phyloP scores from a whole-genome alignment of 2,888 invertebrate genomes.

The Trypoxylon attenuatum region DNA sequence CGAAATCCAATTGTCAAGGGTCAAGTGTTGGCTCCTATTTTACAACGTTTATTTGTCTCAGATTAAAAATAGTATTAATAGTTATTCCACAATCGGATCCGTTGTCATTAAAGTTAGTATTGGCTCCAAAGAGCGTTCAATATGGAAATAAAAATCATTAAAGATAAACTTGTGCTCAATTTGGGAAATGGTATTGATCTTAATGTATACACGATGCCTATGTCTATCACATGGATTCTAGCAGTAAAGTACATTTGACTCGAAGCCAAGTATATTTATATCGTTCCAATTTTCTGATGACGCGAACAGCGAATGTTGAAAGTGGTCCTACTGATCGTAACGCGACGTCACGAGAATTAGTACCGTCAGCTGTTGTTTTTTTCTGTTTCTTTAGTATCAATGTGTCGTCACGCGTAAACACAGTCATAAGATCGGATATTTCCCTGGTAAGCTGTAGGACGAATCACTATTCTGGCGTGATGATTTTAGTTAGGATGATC shows the following conservation, averaged over 20 bases:
- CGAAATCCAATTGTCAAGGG: constrained; percentile 7
- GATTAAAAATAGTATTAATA: no score
- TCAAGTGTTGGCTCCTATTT: constrained; percentile 7
- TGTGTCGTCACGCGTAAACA: neutral
- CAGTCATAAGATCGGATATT: neutral
- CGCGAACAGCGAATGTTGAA: neutral
- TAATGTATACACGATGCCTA: no score
- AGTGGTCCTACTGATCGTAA: neutral
- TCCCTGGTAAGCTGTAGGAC: neutral
- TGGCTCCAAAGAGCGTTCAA: no score
- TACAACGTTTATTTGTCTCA: neutral
- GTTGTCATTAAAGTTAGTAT: no score
- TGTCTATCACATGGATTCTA: no score
- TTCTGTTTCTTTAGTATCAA: neutral
- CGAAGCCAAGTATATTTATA: constrained; percentile 50
- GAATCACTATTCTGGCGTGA: neutral
- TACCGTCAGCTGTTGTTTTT: neutral
- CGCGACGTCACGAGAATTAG: neutral
- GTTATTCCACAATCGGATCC: no score
- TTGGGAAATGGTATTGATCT: no score
- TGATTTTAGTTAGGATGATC: neutral
- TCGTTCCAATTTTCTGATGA: constrained; percentile 42
- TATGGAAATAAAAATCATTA: no score
- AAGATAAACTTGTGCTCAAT: no score
- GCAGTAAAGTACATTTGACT: constrained; percentile 27